These are phyloP conservation scores for Phocides pigmalion DNA, from an alignment of 1,140 invertebrate species.

Conservation along the genomic window DNA sequence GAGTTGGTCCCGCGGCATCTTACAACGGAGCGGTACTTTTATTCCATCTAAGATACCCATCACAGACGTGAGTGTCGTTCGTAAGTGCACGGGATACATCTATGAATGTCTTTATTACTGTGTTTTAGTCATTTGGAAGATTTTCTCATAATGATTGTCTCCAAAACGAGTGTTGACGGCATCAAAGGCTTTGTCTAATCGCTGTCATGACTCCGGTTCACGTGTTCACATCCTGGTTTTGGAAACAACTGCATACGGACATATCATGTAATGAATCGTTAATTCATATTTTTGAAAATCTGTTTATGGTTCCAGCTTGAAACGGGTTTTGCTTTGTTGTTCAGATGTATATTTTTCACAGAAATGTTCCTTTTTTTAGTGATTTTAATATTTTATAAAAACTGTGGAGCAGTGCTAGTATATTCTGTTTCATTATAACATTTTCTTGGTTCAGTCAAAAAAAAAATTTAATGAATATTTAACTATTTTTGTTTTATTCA, in stretches of 20 bases:
- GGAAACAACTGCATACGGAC: neutral
- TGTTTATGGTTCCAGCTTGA: too few species aligned
- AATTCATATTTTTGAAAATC: too few species aligned
- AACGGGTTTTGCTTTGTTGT: too few species aligned
- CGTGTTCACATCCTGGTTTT: constrained; percentile 49
- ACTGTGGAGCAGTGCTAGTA: too few species aligned
- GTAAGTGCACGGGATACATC: constrained; percentile 75
- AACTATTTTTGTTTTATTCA: too few species aligned
- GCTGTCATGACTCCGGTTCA: constrained; percentile 57
- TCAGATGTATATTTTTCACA: too few species aligned
- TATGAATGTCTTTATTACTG: constrained; percentile 83
- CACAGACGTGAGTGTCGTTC: constrained; percentile 78
- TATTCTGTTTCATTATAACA: too few species aligned
- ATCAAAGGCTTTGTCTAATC: constrained; percentile 80
- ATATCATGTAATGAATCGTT: too few species aligned
- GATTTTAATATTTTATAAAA: too few species aligned
- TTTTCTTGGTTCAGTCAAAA: too few species aligned
- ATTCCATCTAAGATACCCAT: constrained; percentile 76
- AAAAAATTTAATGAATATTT: too few species aligned
- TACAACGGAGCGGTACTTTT: constrained; percentile 76
- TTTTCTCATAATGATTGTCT: constrained; percentile 83
- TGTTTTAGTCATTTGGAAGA: constrained; percentile 81
- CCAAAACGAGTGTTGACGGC: constrained; percentile 77
- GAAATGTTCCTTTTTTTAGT: too few species aligned
- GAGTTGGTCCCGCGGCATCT: constrained; percentile 66